Percentiles rank a stretch among this genome's conserved stretches.
These are phyloP conservation scores for Rattus norvegicus DNA, from an alignment of 2,113 vertebrate species.

Conservation along the genomic window GRCr8 NC_086026.1:79066501-79067000, in stretches of 20 bases:
- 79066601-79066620: background rate
- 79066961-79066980: background rate
- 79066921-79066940: background rate
- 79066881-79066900: background rate
- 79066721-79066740: background rate
- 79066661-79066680: background rate
- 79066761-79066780: background rate
- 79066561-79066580: background rate
- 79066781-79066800: background rate
- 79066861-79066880: background rate
- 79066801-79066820: background rate
- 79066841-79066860: background rate
- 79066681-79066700: background rate
- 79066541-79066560: background rate
- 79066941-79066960: background rate
- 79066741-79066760: background rate
- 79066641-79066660: background rate
- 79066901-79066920: background rate
- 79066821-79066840: background rate
- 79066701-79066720: background rate
- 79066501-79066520: background rate
- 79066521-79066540: background rate
- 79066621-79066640: background rate
- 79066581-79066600: background rate
- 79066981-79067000: background rate